These are phyloP conservation scores for Pangasius mekongensis DNA, from an alignment of 2,797 vertebrate genomes.

Conservation along the genomic window DNA sequence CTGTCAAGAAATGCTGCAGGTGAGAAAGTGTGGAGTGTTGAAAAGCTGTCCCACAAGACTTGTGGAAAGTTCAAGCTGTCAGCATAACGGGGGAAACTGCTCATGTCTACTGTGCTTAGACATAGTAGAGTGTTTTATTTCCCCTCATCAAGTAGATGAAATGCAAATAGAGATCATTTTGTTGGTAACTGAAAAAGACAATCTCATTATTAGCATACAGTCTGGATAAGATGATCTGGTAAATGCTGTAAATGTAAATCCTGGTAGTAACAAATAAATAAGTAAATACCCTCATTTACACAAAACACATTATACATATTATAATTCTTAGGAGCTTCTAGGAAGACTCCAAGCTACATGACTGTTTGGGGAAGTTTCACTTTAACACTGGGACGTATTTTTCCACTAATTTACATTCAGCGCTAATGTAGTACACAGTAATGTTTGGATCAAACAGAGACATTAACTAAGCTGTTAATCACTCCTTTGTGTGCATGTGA, in stretches of 20 bases:
- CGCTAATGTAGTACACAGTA: not conserved
- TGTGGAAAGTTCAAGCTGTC: conserved; percentile 50
- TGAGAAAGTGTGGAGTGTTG: conserved; percentile 39
- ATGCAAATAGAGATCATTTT: conserved; percentile 12
- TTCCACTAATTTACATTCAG: conserved; percentile 13
- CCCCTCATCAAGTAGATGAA: not conserved
- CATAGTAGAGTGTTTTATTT: not conserved
- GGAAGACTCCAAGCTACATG: not conserved
- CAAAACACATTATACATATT: conserved; percentile 4
- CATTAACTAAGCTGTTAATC: conserved; percentile 23
- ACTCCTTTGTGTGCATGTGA: not conserved
- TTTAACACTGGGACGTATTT: not conserved
- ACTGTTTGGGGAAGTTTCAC: not conserved
- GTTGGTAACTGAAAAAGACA: not conserved
- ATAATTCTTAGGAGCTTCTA: not conserved
- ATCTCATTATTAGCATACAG: not conserved
- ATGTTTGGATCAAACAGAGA: conserved; percentile 1
- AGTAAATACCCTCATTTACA: not conserved
- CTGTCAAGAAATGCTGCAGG: conserved; percentile 47
- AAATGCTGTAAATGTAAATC: conserved; percentile 15
- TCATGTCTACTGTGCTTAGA: conserved; percentile 23
- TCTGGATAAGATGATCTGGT: not conserved
- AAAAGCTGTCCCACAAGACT: conserved; percentile 38
- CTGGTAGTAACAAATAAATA: not conserved
- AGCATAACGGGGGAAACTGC: conserved; percentile 17